A percentile compares a stretch with the other conserved stretches of the same genome.
Evolutionary conservation across 2,113 vertebrate genomes (phyloP).

Genomic region (Pluvianellus socialis): DNA sequence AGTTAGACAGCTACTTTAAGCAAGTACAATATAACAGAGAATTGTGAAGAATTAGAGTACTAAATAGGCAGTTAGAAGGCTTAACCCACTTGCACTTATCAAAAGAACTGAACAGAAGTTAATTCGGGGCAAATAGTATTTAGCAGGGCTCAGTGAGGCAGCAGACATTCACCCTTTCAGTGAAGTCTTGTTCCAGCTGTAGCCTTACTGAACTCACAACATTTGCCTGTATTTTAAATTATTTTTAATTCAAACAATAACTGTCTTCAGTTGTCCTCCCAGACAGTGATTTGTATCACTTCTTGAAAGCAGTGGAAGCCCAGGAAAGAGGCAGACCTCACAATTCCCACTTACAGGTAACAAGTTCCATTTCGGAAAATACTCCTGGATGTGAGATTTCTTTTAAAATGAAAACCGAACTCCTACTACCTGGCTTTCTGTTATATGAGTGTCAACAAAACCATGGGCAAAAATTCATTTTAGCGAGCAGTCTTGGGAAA

Average conservation of each 20-base stretch:
- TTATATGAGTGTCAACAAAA: neutral
- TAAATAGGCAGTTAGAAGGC: neutral
- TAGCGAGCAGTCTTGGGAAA: neutral
- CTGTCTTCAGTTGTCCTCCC: neutral
- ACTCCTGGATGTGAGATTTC: neutral
- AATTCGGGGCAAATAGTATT: neutral
- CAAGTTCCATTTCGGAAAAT: neutral
- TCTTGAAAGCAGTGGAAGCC: neutral
- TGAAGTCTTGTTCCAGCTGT: neutral
- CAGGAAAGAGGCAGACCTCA: neutral
- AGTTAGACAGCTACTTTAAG: neutral
- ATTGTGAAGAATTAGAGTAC: neutral
- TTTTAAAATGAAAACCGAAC: neutral
- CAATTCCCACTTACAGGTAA: neutral
- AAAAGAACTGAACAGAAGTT: neutral
- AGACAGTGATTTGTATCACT: neutral
- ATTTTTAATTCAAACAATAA: neutral
- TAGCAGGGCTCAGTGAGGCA: neutral
- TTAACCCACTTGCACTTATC: neutral
- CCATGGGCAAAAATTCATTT: neutral
- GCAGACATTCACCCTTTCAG: neutral
- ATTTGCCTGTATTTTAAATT: neutral
- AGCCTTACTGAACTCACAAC: neutral
- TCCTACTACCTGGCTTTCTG: neutral
- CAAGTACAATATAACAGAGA: neutral